These are phyloP conservation scores for Heliconius sara DNA, from an alignment of 2,888 invertebrate genomes.

Conservation along the genomic window DNA sequence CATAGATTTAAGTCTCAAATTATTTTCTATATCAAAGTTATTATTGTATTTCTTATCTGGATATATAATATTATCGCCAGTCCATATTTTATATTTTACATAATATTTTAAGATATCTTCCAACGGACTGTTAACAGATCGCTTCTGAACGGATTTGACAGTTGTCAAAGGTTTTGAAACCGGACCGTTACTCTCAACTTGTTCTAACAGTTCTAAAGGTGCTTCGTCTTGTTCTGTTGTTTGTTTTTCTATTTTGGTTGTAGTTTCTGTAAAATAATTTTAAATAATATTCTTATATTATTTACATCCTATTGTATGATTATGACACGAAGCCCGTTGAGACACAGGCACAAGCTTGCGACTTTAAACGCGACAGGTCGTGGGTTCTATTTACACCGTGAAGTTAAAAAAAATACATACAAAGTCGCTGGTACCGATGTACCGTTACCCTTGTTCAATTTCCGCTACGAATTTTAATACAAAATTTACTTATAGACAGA, in stretches of 20 bases:
- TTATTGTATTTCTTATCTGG: slow-evolving; percentile 5
- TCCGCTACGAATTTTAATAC: too few species aligned
- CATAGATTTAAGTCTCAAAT: slow-evolving; percentile 29
- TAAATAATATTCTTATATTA: too few species aligned
- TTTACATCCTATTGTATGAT: neutral
- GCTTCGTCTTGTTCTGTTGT: slow-evolving; percentile 14
- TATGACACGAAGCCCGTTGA: neutral
- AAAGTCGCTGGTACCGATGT: too few species aligned
- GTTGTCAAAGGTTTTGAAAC: slow-evolving; percentile 43
- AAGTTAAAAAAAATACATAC: too few species aligned
- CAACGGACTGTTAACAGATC: slow-evolving; percentile 57
- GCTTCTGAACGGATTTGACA: slow-evolving; percentile 55
- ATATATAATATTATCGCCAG: slow-evolving; percentile 48
- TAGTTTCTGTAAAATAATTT: slow-evolving; percentile 20
- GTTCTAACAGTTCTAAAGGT: slow-evolving; percentile 45
- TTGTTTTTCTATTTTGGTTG: slow-evolving; percentile 21
- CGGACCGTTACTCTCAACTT: slow-evolving; percentile 46
- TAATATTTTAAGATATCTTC: slow-evolving; percentile 64
- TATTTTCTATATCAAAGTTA: slow-evolving; percentile 38
- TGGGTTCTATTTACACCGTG: too few species aligned
- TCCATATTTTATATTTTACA: slow-evolving; percentile 70
- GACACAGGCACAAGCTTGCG: too few species aligned
- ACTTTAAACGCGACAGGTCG: too few species aligned
- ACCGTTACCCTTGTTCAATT: too few species aligned
- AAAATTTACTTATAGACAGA: too few species aligned